phyloP scores from a whole-genome alignment of 2,113 vertebrate species.

The Amphiprion percula region DNA sequence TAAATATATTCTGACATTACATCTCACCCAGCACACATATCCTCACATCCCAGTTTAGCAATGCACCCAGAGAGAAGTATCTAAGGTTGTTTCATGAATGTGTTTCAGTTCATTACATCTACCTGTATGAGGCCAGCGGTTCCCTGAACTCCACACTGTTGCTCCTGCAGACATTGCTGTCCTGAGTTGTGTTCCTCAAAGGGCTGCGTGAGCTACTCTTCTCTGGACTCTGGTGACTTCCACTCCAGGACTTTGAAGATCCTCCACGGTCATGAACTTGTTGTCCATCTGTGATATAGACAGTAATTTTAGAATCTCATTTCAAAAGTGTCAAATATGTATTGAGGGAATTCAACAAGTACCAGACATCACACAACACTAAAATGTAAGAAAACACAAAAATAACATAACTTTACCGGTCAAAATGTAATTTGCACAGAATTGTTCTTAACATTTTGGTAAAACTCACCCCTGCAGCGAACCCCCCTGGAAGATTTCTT shows the following conservation, averaged over 20 bases:
- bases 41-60: background rate
- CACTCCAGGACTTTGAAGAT: conserved; percentile 78
- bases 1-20: background rate
- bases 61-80: background rate
- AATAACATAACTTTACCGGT: background rate
- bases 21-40: background rate
- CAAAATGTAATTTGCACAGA: background rate
- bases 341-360: background rate
- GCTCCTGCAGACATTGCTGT: conserved; percentile 90
- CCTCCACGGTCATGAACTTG: conserved; percentile 71
- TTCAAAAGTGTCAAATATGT: background rate
- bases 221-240: conserved; percentile 85
- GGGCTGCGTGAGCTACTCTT: conserved; percentile 91
- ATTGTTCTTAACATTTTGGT: background rate
- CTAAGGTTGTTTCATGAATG: background rate
- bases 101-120: background rate
- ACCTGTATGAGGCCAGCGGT: conserved; percentile 92
- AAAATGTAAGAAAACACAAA: background rate
- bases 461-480: conserved; percentile 87
- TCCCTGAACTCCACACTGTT: conserved; percentile 90
- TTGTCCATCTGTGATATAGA: conserved; percentile 75
- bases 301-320: background rate
- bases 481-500: conserved; percentile 86
- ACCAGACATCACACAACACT: background rate
- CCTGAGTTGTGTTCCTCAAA: conserved; percentile 90